Conservation (phyloP, 1,140 invertebrate species). For the Homarus americanus region DNA sequence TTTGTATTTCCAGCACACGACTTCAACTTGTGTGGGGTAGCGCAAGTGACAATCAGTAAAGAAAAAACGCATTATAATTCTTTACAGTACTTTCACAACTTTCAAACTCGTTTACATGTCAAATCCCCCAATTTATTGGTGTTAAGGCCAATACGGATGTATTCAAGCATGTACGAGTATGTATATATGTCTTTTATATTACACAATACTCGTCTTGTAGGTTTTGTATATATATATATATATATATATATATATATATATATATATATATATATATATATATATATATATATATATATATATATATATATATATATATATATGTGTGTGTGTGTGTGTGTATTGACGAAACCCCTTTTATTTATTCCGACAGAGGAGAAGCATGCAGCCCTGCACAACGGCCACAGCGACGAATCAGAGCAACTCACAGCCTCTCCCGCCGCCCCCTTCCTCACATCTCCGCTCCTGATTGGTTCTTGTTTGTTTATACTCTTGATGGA, state of each 20-base stretch:
- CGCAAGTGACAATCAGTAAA: too few relatives aligned
- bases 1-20: too few relatives aligned
- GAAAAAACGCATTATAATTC: too few relatives aligned
- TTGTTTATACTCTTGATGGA: slow-evolving; percentile 14
- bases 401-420: slow-evolving; percentile 8
- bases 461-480: slow-evolving; percentile 4
- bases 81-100: too few relatives aligned
- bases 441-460: not conserved
- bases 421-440: not conserved
- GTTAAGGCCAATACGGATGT: too few relatives aligned
- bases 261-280: not conserved
- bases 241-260: not conserved
- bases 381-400: not conserved
- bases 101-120: too few relatives aligned
- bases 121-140: too few relatives aligned
- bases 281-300: not conserved
- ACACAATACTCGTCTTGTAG: too few relatives aligned
- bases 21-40: too few relatives aligned
- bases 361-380: not conserved
- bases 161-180: too few relatives aligned
- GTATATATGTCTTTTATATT: too few relatives aligned
- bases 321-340: not conserved
- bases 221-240: too few relatives aligned
- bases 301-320: not conserved
- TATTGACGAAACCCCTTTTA: not conserved